Evolutionary conservation across 2,888 invertebrate species (phyloP), one percentile per base, ranked within the genome.

Genomic region (Cryptus armator): DNA sequence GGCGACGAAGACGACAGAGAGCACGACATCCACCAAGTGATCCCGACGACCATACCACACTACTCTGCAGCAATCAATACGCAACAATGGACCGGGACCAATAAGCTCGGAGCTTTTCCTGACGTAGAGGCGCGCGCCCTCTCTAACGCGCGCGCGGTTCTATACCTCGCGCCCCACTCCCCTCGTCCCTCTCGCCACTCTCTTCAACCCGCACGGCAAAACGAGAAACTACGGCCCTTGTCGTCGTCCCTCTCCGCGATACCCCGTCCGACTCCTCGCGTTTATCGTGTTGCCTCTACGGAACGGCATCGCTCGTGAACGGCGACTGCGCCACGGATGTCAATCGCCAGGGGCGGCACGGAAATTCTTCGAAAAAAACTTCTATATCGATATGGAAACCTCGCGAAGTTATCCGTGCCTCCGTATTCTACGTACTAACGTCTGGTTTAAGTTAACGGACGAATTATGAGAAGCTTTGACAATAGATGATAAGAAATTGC

Each of bases 41-140:
- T 92, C 90, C 91, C 90, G 89, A 91, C 90, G 91, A 92, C 90
- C 91, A 92, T 90, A 90, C 89, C 89, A 92, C 91, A 87, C 84
- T 79, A 88, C 91, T 91, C 89, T 90, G 92, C 91, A 91, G 92
- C 92, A 93, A 93, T 93, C 93, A 93, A 93, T 93, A 93, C 93
- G 93, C 93, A 91, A 93, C 93, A 93, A 92, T 92, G 92, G 92
- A 92, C 93, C 90, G 92, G 92, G 92, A 93, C 93, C 93, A 93
- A 93, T 93, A 92, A 93, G 93, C 93, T 92, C 91, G 89, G 91
- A 92, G 93, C 93, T 93, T 93, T 93, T 90, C 92, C 91, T 92
- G 92, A 92, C 92, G 92, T 92, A 91, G 90, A 90, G 88, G 89
- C 91, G 89, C 90, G 89, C 88, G 89, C 90, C 87, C 87, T 86